A percentile compares a stretch with the other conserved stretches of the same genome.
These are phyloP conservation scores for Pica pica DNA, from an alignment of 2,113 vertebrate species.

Conservation along the genomic window DNA sequence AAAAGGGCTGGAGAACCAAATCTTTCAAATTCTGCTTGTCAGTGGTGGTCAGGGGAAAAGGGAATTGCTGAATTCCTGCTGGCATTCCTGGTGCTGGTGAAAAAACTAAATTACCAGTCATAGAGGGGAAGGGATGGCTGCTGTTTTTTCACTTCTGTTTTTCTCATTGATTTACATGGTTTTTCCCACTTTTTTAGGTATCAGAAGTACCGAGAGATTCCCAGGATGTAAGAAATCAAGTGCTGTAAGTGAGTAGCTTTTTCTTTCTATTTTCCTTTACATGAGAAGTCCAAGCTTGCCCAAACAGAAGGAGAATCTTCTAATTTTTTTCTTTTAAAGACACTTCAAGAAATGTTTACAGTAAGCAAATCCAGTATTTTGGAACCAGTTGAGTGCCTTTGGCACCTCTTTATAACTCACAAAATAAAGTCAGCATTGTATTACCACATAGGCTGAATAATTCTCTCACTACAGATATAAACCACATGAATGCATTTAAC, in stretches of 20 bases:
- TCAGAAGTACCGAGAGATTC: background rate
- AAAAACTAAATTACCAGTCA: background rate
- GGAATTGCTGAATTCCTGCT: background rate
- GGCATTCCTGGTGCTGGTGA: background rate
- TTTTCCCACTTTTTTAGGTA: background rate
- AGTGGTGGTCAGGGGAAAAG: background rate
- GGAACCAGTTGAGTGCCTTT: background rate
- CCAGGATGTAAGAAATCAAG: background rate
- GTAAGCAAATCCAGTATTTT: background rate
- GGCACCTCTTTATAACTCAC: background rate
- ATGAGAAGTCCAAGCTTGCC: background rate
- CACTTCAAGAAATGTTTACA: conserved; percentile 10
- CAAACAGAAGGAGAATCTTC: background rate
- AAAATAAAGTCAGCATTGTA: conserved; percentile 35
- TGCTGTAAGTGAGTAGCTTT: conserved; percentile 17
- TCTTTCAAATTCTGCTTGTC: background rate
- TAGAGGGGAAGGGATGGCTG: background rate
- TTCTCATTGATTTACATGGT: background rate
- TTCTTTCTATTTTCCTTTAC: background rate
- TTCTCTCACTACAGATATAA: background rate
- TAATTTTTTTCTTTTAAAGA: background rate
- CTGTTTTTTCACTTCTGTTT: background rate
- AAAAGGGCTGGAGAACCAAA: background rate
- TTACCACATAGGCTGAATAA: conserved; percentile 32
- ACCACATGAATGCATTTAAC: conserved; percentile 38